Evolutionary conservation across 2,113 vertebrate genomes (phyloP), one percentile per base, ranked within the genome.

Genomic region (Amblyornis subalaris): DNA sequence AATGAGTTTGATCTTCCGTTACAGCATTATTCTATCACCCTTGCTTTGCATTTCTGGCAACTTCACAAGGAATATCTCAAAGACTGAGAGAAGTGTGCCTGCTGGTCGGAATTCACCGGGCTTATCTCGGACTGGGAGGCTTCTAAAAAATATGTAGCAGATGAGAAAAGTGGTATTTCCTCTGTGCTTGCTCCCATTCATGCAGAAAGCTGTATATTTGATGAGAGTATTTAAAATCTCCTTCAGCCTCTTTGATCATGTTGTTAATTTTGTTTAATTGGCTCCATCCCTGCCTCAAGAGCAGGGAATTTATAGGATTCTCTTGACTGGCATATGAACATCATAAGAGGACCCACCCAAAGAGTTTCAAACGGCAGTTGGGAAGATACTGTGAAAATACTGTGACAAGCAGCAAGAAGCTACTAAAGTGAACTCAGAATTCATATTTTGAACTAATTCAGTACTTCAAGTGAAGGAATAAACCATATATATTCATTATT

Each of bases 1-100:
- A 95, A 97, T 95, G 85, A 85, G 89, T 90, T 73, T 95, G 94
- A 93, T 97, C 78, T 96, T 90, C 91, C 10, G 0, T 91, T 95
- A 91, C 67, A 67, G 82, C 75, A 83, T 91, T 91, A 90, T 85
- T 91, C 42, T 89, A 85, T 55, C 90, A 64, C 67, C 50, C 65
- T 5, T n/a, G 71, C 60, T 93, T 83, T 83, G 85, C 48, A 80
- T 91, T 94, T 83, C 71, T 90, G 79, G 81, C 75, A 91, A 33
- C 67, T 51, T 75, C 78, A 70, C 72, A 65, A 65, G 2, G 2
- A 94, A 77, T 55, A 54, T 35, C 60, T 57, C 67, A 40, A 73
- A 82, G 71, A 80, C 38, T 10, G 54, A 82, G 87, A 65, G 38
- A 60, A 89, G n/a, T 14, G 31, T 44, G 58, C 44, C 78, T 77